These are phyloP conservation scores for Tamias sibiricus DNA, from an alignment of 2,113 vertebrate species.

Conservation along the genomic window DNA sequence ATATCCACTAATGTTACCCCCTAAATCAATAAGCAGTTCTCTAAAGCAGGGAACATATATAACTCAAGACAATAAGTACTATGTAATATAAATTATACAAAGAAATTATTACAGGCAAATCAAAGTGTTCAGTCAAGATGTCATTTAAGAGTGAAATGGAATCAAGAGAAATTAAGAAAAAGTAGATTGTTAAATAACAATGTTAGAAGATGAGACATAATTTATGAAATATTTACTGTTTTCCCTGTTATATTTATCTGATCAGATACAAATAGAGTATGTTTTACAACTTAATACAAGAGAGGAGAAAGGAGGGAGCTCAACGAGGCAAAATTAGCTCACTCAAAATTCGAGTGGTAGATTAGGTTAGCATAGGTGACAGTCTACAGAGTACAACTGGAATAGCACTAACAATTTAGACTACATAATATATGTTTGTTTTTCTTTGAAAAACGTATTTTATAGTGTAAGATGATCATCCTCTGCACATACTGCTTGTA, in stretches of 20 bases:
- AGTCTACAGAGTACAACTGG: background rate
- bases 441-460: background rate
- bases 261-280: background rate
- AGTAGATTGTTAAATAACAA: slow-evolving; percentile 32
- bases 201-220: background rate
- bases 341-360: background rate
- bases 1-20: background rate
- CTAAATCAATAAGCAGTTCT: background rate
- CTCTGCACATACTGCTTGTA: background rate
- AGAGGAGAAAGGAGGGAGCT: background rate
- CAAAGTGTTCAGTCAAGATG: slow-evolving; percentile 69
- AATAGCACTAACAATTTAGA: background rate
- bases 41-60: background rate
- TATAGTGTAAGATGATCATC: background rate
- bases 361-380: background rate
- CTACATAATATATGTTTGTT: background rate
- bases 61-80: slow-evolving; percentile 63
- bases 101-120: slow-evolving; percentile 64
- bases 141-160: slow-evolving; percentile 42
- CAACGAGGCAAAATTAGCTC: background rate
- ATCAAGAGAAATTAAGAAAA: slow-evolving; percentile 60
- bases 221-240: slow-evolving; percentile 45
- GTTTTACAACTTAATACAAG: background rate
- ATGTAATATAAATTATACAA: slow-evolving; percentile 69
- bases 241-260: background rate